Evolutionary conservation across 37 sponge, comb jelly and placozoan species (phyloP).

Genomic region (Amphimedon queenslandica): DNA sequence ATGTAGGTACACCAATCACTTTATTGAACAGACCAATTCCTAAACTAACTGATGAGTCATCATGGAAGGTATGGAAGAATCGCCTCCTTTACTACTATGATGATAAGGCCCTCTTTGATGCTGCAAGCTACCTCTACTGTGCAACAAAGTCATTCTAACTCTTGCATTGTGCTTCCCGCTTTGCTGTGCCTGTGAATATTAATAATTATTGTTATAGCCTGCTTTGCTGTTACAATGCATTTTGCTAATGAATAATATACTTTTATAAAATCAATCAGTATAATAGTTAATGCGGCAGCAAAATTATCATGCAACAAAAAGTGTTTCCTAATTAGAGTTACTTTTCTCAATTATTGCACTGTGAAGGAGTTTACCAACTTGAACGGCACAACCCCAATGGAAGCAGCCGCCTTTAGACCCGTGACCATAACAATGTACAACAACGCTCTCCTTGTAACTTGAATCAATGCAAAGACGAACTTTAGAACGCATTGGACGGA

Average conservation of each 20-base stretch:
- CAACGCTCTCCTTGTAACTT: neutral
- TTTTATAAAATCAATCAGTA: too few species aligned
- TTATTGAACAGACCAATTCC: conserved; percentile 81
- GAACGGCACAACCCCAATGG: neutral
- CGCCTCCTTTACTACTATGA: conserved; percentile 70
- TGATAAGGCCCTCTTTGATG: conserved; percentile 37
- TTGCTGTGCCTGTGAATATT: too few species aligned
- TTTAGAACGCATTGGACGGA: neutral
- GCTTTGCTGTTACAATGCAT: too few species aligned
- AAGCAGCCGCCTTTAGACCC: neutral
- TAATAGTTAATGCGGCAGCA: too few species aligned
- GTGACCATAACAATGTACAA: neutral
- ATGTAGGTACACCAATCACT: conserved; percentile 75
- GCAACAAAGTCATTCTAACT: conserved; percentile 68
- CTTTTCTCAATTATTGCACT: too few species aligned
- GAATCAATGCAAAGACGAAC: neutral
- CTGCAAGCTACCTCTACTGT: conserved; percentile 66
- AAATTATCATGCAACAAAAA: too few species aligned
- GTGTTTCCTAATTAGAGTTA: too few species aligned
- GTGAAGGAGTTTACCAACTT: neutral
- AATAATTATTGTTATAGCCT: too few species aligned
- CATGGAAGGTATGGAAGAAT: conserved; percentile 64
- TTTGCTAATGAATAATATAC: too few species aligned
- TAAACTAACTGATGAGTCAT: conserved; percentile 52
- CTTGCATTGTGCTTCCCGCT: neutral